Percentiles rank a stretch among this genome's conserved stretches.
These are phyloP conservation scores for Catocala nupta DNA, from an alignment of 2,888 invertebrate species.

Conservation along the genomic window DNA sequence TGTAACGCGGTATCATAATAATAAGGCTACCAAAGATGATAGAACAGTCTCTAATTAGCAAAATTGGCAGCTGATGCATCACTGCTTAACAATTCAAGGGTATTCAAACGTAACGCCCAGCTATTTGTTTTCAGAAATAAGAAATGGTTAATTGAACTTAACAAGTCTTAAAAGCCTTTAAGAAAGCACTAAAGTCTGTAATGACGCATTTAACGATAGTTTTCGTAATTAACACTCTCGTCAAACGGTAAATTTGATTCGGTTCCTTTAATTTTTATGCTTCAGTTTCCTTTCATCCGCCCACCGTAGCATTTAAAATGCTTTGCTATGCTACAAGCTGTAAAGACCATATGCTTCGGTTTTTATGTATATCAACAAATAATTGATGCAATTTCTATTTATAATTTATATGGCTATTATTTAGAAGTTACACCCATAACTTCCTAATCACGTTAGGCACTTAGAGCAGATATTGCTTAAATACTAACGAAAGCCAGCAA, in stretches of 20 bases:
- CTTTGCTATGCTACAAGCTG: not conserved
- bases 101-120: too few relatives aligned
- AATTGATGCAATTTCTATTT: not conserved
- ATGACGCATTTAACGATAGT: conserved; percentile 2
- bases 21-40: too few relatives aligned
- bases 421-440: too few relatives aligned
- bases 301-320: conserved; percentile 6
- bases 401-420: too few relatives aligned
- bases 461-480: too few relatives aligned
- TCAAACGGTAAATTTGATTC: conserved; percentile 1
- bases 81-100: too few relatives aligned
- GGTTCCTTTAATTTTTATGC: conserved; percentile 1
- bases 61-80: too few relatives aligned
- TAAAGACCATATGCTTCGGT: conserved; percentile 7
- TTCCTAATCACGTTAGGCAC: too few relatives aligned
- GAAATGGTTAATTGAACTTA: not conserved
- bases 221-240: conserved; percentile 4
- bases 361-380: not conserved
- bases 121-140: not conserved
- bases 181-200: not conserved
- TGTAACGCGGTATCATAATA: too few relatives aligned
- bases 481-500: too few relatives aligned
- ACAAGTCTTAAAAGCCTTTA: not conserved
- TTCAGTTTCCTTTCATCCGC: conserved; percentile 9
- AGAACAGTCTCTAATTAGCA: too few relatives aligned